Base-by-base conservation (phyloP, 92 coral and sea anemone species). In the Nematostella vectensis region DNA sequence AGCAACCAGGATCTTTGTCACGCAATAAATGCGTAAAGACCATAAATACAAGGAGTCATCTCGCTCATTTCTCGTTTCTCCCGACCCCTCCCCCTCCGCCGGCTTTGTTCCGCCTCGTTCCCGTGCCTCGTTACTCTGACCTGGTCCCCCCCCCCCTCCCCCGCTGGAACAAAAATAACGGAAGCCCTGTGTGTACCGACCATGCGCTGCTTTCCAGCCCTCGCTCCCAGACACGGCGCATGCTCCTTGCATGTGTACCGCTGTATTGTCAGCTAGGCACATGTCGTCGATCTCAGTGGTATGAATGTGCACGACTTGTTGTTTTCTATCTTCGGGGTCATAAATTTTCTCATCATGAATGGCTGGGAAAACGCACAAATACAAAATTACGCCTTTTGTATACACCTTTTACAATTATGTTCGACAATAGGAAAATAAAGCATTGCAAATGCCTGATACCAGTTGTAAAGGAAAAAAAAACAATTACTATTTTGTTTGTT, bases 121-220 rank as follows among this genome's bases (percentile, higher is more conserved):
- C n/a, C n/a, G n/a, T n/a, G 40, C 40, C 15, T 33, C 40, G 8
- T 33, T 6, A 33, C 6, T 6, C 6, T 33, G 15, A 6, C 40
- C 40, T 6, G 6, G 15, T 15, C 40, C 40, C 15, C 40, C 15
- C 40, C 40, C 40, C 40, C 40, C 40, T 15, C 6, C 40, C 40
- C 40, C 40, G 6, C 40, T 33, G 40, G 40, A 33, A 33, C 15
- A n/a, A 6, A 33, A 6, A 15, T 33, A 15, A 33, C 40, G 15
- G 40, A 6, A 6, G 15, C 40, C 8, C 15, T 6, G 15, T 33
- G 15, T 6, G 21, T 20, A 38, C 75, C 22, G 59, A 85, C 94
- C 88, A 23, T 85, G 94, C 8, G 82, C 88, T 21, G 83, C 65
- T 47, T 75, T 69, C 94, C 94, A 85, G 20, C 76, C 67, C 18